These are phyloP conservation scores for Otocyon megalotis DNA, from an alignment of 2,113 vertebrate species.

Conservation along the genomic window DNA sequence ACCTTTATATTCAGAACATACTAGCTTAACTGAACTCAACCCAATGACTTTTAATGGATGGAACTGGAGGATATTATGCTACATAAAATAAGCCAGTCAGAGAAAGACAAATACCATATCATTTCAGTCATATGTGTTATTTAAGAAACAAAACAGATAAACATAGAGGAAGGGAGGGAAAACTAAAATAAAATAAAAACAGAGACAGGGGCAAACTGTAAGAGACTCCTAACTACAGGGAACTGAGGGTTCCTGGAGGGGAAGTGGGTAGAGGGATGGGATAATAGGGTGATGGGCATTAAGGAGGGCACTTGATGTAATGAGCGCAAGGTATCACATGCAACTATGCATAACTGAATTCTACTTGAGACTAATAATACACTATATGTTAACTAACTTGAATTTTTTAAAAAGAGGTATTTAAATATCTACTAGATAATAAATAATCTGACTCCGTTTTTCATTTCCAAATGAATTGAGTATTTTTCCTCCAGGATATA, in stretches of 20 bases:
- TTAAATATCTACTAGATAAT: conserved; percentile 2
- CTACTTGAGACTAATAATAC: not conserved
- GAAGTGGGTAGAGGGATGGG: not conserved
- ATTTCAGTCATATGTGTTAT: not conserved
- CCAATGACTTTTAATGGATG: not conserved
- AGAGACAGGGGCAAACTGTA: not conserved
- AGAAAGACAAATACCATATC: not conserved
- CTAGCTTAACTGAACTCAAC: conserved; percentile 6
- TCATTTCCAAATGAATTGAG: conserved; percentile 6
- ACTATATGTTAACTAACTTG: not conserved
- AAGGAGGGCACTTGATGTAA: not conserved
- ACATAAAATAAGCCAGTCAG: not conserved
- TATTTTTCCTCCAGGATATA: not conserved
- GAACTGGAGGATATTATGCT: not conserved
- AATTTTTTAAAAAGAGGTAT: not conserved
- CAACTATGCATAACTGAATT: not conserved
- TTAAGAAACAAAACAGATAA: not conserved
- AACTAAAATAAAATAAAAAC: not conserved
- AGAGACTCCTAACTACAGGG: not conserved
- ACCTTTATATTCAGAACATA: conserved; percentile 3
- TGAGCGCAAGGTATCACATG: not conserved
- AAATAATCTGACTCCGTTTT: conserved; percentile 5
- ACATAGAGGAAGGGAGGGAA: not conserved
- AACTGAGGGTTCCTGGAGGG: not conserved
- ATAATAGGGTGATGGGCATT: not conserved